A percentile compares a stretch with the other conserved stretches of the same genome.
Evolutionary conservation across 1,140 invertebrate genomes (phyloP).

Genomic region (Fopius arisanus): DNA sequence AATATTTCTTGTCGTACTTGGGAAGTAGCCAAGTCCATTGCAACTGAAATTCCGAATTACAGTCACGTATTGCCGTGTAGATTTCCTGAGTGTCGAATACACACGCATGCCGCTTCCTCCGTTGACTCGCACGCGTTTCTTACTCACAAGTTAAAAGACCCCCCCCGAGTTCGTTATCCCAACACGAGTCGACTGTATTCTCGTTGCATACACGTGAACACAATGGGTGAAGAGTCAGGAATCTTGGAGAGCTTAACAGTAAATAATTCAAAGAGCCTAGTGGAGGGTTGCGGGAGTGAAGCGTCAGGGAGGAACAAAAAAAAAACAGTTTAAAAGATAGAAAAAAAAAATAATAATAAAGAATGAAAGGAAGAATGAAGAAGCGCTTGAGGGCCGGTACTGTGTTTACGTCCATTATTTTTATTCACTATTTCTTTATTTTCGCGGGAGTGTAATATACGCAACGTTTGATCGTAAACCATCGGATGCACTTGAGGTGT

Average conservation of each 20-base stretch:
- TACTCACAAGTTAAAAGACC: not conserved
- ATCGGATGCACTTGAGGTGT: not conserved
- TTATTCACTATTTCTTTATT: not conserved
- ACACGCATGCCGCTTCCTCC: not conserved
- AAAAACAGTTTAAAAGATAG: not conserved
- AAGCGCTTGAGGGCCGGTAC: not conserved
- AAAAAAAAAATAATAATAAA: no score
- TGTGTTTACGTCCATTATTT: conserved; percentile 9
- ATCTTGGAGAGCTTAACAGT: conserved; percentile 10
- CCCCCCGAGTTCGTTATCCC: not conserved
- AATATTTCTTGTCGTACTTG: no score
- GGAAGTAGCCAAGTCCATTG: no score
- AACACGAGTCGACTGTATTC: not conserved
- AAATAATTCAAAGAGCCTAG: conserved; percentile 5
- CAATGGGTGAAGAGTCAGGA: not conserved
- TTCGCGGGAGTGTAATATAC: not conserved
- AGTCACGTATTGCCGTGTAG: not conserved
- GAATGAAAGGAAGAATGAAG: not conserved
- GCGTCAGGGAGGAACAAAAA: not conserved
- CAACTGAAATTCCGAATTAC: not conserved
- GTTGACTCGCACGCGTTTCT: not conserved
- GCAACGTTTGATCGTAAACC: conserved; percentile 5
- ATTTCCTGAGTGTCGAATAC: not conserved
- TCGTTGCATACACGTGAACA: not conserved
- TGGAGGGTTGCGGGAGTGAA: conserved; percentile 1